Evolutionary conservation across 2,113 vertebrate genomes (phyloP).

Genomic region (Calonectris borealis): DNA sequence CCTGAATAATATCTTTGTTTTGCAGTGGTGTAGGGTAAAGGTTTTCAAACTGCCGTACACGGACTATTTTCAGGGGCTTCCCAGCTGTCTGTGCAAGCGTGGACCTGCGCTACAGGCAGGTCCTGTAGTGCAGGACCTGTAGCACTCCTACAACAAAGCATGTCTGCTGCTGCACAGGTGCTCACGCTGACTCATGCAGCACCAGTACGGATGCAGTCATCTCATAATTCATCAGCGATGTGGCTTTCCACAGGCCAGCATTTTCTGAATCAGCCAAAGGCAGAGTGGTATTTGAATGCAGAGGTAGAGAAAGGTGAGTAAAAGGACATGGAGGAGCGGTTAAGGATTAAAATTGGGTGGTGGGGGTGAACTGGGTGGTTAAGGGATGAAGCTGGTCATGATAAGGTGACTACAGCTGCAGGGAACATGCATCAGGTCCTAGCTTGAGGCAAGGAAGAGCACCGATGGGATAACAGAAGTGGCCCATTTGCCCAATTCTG

Average conservation of each 20-base stretch:
- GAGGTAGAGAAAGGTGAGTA: background rate
- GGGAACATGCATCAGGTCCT: background rate
- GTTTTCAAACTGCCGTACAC: background rate
- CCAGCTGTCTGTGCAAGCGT: background rate
- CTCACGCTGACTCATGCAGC: background rate
- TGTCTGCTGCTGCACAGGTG: background rate
- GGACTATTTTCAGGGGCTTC: background rate
- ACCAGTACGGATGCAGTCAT: background rate
- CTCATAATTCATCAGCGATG: background rate
- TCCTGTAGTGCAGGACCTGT: background rate
- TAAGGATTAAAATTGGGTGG: background rate
- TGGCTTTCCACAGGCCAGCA: background rate
- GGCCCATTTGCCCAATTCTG: background rate
- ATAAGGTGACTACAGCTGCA: background rate
- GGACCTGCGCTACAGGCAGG: background rate
- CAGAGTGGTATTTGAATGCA: background rate
- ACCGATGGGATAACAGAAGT: background rate
- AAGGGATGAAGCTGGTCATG: background rate
- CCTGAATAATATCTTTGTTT: background rate
- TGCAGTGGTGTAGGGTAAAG: background rate
- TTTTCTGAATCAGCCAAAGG: background rate
- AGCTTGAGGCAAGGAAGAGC: background rate
- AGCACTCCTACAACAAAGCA: background rate
- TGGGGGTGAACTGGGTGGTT: background rate
- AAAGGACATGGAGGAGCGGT: background rate